These are phyloP conservation scores for Ivindomyrus marchei DNA, from an alignment of 2,113 vertebrate species.

Conservation along the genomic window DNA sequence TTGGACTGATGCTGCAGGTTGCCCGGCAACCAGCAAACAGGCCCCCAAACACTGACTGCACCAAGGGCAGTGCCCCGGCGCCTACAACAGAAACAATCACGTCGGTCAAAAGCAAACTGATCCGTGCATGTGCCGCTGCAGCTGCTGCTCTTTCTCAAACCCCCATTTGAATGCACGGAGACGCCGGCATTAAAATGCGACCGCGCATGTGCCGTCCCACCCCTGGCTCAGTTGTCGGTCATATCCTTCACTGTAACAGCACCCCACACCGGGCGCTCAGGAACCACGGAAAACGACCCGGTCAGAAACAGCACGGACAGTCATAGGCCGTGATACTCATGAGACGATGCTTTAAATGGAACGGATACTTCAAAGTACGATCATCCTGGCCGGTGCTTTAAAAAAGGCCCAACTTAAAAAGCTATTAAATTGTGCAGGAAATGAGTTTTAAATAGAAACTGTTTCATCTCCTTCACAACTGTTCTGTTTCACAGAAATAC, in stretches of 20 bases:
- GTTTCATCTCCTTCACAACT: background rate
- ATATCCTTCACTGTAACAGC: background rate
- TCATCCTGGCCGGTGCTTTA: background rate
- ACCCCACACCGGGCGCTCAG: background rate
- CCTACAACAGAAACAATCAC: background rate
- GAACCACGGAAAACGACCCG: background rate
- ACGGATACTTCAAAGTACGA: background rate
- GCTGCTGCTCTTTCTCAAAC: background rate
- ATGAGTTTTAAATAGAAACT: background rate
- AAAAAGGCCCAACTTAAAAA: background rate
- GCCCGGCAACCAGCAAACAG: background rate
- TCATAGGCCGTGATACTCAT: background rate
- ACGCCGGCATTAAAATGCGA: background rate
- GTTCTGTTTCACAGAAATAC: background rate
- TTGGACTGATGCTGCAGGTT: background rate
- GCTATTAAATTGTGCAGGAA: background rate
- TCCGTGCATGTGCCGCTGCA: background rate
- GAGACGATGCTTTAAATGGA: background rate
- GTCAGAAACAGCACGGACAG: background rate
- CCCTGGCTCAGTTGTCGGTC: background rate
- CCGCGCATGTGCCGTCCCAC: background rate
- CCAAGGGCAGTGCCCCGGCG: background rate
- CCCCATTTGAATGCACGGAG: background rate
- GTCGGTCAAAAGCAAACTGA: background rate
- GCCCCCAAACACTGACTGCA: background rate